These are phyloP conservation scores for Hypotaenidia philippensis DNA, from an alignment of 2,797 vertebrate species.

Conservation along the genomic window DNA sequence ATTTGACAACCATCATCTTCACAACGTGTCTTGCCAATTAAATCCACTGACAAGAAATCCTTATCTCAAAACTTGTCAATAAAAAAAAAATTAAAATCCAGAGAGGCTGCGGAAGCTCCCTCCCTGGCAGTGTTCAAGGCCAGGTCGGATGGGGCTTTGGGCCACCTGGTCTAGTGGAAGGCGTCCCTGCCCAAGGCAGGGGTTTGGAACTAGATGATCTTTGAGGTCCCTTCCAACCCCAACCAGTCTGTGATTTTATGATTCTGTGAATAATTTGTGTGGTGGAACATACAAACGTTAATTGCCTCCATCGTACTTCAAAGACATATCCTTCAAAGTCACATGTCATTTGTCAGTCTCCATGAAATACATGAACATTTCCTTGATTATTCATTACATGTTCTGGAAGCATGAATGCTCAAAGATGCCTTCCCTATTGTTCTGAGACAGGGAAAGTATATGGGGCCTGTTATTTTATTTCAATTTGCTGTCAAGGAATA, in stretches of 20 bases:
- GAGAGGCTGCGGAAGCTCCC: too few species aligned
- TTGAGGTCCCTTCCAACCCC: too few species aligned
- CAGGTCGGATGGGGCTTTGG: too few species aligned
- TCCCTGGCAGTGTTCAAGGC: too few species aligned
- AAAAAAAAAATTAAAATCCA: too few species aligned
- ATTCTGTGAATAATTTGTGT: neutral
- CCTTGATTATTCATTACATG: neutral
- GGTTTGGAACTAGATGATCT: too few species aligned
- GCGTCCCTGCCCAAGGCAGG: too few species aligned
- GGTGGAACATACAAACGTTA: neutral
- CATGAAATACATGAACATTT: neutral
- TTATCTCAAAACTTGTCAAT: neutral
- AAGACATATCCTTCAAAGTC: neutral
- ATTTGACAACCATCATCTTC: neutral
- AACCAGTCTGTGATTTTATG: too few species aligned
- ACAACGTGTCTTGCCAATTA: neutral
- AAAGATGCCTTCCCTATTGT: neutral
- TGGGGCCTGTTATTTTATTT: neutral
- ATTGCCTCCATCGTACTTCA: neutral
- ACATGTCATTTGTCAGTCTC: neutral
- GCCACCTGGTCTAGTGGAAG: too few species aligned
- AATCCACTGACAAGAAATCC: neutral
- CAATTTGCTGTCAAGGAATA: neutral
- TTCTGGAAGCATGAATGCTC: neutral
- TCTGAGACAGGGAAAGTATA: neutral